phyloP scores from a whole-genome alignment of 2,113 vertebrate species.

The Esox niger region DNA sequence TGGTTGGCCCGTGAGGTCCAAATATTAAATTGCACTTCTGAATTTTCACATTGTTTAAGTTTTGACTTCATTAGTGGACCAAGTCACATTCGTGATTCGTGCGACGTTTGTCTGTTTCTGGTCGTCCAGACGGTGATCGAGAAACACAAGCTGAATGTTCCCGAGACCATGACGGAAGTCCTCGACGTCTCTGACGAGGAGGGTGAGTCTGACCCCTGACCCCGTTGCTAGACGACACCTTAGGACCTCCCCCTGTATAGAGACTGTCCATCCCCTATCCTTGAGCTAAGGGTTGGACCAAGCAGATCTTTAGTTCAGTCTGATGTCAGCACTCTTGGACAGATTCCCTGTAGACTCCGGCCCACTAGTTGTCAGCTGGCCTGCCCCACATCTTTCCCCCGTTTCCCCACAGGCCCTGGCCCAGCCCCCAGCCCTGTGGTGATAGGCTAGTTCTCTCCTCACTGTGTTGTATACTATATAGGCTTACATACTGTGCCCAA shows the following conservation, averaged over 20 bases:
- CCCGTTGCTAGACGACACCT: background rate
- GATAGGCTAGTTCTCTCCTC: slow-evolving; percentile 23
- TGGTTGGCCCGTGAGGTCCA: too few species aligned
- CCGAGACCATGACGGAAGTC: slow-evolving; percentile 97
- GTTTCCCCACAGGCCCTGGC: background rate
- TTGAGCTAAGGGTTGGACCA: background rate
- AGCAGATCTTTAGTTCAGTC: background rate
- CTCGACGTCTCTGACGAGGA: slow-evolving; percentile 98
- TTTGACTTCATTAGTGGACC: too few species aligned
- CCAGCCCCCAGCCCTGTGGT: background rate
- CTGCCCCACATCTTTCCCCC: background rate
- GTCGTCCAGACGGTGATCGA: slow-evolving; percentile 88
- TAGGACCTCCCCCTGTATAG: background rate
- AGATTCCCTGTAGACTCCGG: background rate
- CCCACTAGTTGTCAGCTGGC: background rate
- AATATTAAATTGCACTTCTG: too few species aligned
- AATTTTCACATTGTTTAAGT: too few species aligned
- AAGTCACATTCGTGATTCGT: too few species aligned
- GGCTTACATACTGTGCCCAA: slow-evolving; percentile 9
- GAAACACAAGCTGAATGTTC: slow-evolving; percentile 98
- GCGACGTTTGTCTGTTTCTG: background rate
- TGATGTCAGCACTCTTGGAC: background rate
- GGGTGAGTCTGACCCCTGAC: slow-evolving; percentile 74
- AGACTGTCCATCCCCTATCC: too few species aligned
- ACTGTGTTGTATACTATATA: slow-evolving; percentile 30